Base-by-base conservation (phyloP, 2,888 invertebrate genomes). In the Apotomis capreana region DNA sequence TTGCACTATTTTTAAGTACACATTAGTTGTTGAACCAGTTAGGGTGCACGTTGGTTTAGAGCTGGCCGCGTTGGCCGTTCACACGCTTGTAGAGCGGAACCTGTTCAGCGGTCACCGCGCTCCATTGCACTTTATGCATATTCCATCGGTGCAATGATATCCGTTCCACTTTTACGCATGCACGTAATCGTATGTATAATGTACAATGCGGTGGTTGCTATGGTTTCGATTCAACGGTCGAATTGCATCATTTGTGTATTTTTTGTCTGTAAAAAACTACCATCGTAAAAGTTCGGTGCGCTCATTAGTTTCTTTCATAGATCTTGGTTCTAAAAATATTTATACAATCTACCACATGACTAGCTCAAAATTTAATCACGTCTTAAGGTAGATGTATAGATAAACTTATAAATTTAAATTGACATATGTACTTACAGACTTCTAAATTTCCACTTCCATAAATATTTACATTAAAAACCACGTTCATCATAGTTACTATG, bases 111-210 rank as follows among this genome's bases (percentile, higher is more conserved):
- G 87, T 85, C 88, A 86, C 84, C 84, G 82, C 87, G 87, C 88
- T 82, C 79, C 84, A 86, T 79, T 85, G 84, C 81, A 78, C 78
- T 78, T 76, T 70, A 79, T 81, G 81, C 81, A 81, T 80, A 81
- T 78, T 82, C 78, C 74, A 74, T 80, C 76, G 84, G 79, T 82
- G 84, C 83, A 83, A 80, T 84, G 81, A 89, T 89, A 90, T 91
- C 91, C 91, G 92, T 89, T 90, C 90, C 85, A 91, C 89, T 90
- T 91, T 88, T 88, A 84, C 84, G 83, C 80, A 81, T 83, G 76
- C 76, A 74, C 76, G 74, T 74, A 73, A 74, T 73, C 73, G 72
- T 61, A 61, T 70, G 74, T 76, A 70, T 70, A 74, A 75, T 74
- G 69, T 58, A 36, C 40, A 58, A 58, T 44, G 46, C 26, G 12